These are phyloP conservation scores for Pseudois nayaur DNA, from an alignment of 2,113 vertebrate genomes.

Conservation along the genomic window DNA sequence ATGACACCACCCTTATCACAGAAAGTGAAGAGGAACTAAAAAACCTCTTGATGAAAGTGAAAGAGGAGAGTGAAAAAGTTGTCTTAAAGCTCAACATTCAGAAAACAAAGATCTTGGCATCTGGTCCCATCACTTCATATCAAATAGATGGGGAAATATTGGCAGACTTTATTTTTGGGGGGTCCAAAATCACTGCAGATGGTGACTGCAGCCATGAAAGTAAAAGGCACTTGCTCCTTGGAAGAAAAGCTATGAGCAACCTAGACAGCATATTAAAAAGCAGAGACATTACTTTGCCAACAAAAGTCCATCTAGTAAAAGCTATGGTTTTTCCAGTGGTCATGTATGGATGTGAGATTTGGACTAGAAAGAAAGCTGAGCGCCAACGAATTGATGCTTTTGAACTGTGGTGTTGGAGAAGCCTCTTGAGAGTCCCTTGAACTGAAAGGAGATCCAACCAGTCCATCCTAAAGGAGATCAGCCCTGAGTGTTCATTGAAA, in stretches of 20 bases:
- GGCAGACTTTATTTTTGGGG: neutral
- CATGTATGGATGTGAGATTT: neutral
- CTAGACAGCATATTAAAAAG: neutral
- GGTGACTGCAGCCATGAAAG: neutral
- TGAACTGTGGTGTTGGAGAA: neutral
- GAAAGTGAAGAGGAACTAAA: neutral
- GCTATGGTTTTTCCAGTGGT: neutral
- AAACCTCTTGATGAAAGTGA: neutral
- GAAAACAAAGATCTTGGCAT: neutral
- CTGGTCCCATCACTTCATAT: neutral
- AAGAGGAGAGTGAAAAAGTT: neutral
- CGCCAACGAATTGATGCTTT: rapidly evolving
- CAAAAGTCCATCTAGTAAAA: neutral
- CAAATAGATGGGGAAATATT: neutral
- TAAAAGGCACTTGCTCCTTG: neutral
- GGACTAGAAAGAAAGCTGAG: neutral
- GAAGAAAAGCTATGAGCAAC: neutral
- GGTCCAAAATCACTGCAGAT: neutral
- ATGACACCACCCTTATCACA: neutral
- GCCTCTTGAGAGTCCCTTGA: neutral
- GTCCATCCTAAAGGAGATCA: neutral
- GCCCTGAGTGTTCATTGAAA: neutral
- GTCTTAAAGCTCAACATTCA: neutral
- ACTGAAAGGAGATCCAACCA: neutral
- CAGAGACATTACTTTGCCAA: neutral